Base-by-base conservation (phyloP, 2,888 invertebrate genomes). In the Operophtera brumata region DNA sequence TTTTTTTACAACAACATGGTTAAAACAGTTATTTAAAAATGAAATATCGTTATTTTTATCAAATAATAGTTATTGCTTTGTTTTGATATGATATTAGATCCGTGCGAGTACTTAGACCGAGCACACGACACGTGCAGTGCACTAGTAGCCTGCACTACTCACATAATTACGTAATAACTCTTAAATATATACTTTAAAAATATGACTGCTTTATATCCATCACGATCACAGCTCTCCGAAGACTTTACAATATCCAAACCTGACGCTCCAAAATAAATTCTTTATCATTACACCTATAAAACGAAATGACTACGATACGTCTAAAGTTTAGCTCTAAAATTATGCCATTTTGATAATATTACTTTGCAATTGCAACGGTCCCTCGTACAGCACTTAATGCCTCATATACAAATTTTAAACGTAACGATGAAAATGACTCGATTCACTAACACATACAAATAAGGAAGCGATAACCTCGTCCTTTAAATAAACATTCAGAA, bases 311-410 rank as follows among this genome's bases (percentile, higher is more conserved):
- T 90, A 88, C 82, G 81, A 80, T 88, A 88, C 83, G 74, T 84
- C 86, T 89, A 65, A 60, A 86, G 78, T 80, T 88, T 90, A 88
- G 83, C 82, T 84, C 87, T 89, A 90, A 86, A 86, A 89, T 89
- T 90, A 89, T 89, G 89, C 89, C 86, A 87, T 89, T 88, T 90
- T 84, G 83, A 86, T 89, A 89, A 85, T 87, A 86, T 86, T 84
- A 87, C 80, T 87, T 88, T 89, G 89, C 89, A 83, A 89, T 90
- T 90, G 89, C 89, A 90, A 89, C 89, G 89, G 89, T 90, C 89
- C 89, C 89, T 88, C 89, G 77, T 84, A 79, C 86, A 85, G 89
- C 89, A 89, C 84, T 77, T 81, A 81, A 87, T 90, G 88, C 89
- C 75, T 88, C 86, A 84, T 88, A 83, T 86, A 86, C 81, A 86